Percentiles rank a stretch among this genome's conserved stretches.
Evolutionary conservation across 2,797 vertebrate species (phyloP).

Genomic region (Chaetodon trifasciatus): DNA sequence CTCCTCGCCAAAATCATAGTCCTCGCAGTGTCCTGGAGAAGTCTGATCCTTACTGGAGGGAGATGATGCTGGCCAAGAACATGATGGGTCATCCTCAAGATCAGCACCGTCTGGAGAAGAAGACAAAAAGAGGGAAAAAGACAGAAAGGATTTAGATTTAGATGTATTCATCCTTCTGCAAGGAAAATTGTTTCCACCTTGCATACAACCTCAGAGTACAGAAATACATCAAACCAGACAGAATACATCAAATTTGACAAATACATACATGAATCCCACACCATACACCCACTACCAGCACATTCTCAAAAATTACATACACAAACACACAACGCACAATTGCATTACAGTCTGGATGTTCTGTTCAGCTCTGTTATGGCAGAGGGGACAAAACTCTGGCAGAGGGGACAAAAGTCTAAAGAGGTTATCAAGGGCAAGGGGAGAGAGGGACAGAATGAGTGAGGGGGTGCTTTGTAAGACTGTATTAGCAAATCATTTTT

Average conservation of each 20-base stretch:
- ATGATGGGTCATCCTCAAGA: conserved; percentile 96
- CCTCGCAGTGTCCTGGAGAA: conserved; percentile 96
- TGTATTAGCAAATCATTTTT: conserved; percentile 71
- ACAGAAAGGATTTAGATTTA: background rate
- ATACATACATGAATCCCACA: no score
- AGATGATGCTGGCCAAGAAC: conserved; percentile 98
- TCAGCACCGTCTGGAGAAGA: conserved; percentile 92
- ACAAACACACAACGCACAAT: no score
- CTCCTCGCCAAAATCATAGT: conserved; percentile 97
- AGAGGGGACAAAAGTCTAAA: background rate
- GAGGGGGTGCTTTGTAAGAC: conserved; percentile 61
- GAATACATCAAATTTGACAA: no score
- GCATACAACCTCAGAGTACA: no score
- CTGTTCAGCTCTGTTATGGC: no score
- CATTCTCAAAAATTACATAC: no score
- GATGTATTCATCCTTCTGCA: no score
- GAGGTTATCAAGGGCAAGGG: conserved; percentile 17
- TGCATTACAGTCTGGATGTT: no score
- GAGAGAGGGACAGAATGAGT: conserved; percentile 36
- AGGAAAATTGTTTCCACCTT: no score
- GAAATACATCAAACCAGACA: no score
- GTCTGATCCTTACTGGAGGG: conserved; percentile 99
- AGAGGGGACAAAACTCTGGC: no score
- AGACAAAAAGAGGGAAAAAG: conserved; percentile 41
- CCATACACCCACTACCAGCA: no score